Evolutionary conservation across 2,797 vertebrate genomes (phyloP), one percentile per base, ranked within the genome.

Genomic region (Clarias laeviceps): DNA sequence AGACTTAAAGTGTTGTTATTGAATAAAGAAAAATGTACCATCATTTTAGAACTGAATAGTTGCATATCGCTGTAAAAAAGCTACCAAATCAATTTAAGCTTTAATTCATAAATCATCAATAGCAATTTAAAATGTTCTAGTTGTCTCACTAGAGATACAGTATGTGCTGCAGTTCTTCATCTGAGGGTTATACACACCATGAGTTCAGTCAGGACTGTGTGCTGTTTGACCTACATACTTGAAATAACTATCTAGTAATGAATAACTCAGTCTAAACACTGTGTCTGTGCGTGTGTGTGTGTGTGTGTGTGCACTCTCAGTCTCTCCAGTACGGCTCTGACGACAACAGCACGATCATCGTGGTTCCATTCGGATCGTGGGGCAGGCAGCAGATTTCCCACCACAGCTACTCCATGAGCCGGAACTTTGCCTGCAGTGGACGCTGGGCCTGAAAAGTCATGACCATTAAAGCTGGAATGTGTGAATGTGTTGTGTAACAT

Each of bases 281-380:
- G 45, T 78, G 27, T 83, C 34, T 78, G 73, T 76, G 57, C 34
- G 5, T 45, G 18, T 62, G 34, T 37, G 34, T 37, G 34, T 37
- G 34, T 37, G 61, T 54, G 37, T 76, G 57, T 18, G 37, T 61
- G 80, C 14, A 20, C 45, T 32, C 68, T 3, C 88, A 99, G 98
- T 97, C 97, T 20, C 93, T 97, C 14, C 97, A 98, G 37, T 99
- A 97, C 0, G 98, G 98, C 65, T 92, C 97, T 0, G 98, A 99
- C 87, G 98, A 99, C 92, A 99, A 99, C 93, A 96, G 97, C 92
- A 99, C 98, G 0, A 92, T 96, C 17, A 94, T 99, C 0, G 96
- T 99, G 29, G 97, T 99, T 83, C 98, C 98, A 0, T 99, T 99
- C 27, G 97, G 98, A 54, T 98, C 97, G 0, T 99, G 98, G 98